Evolutionary conservation across 2,888 invertebrate genomes (phyloP).

Genomic region (Mylabris sibirica): DNA sequence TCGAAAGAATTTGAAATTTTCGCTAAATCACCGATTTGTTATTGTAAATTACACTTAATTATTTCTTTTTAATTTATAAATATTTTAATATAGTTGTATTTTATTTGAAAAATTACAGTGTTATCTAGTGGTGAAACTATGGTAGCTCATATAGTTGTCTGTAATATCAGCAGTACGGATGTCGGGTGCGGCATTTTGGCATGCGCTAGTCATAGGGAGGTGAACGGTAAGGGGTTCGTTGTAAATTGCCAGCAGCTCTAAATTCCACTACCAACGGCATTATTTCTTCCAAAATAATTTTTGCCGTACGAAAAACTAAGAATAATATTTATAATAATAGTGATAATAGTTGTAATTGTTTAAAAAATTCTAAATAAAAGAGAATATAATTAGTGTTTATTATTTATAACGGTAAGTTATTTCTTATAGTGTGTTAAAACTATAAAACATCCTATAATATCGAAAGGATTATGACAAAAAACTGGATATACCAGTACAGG

Average conservation of each 20-base stretch:
- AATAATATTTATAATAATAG: not conserved
- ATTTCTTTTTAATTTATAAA: not conserved
- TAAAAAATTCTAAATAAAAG: not conserved
- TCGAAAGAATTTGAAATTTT: not conserved
- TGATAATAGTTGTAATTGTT: not conserved
- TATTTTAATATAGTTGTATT: not conserved
- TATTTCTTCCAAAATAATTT: slow-evolving; percentile 34
- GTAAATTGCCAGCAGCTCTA: slow-evolving; percentile 39
- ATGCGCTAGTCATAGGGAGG: slow-evolving; percentile 45
- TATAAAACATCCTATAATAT: slow-evolving; percentile 44
- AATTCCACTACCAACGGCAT: slow-evolving; percentile 46
- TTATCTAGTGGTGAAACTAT: not conserved
- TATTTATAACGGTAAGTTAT: slow-evolving; percentile 49
- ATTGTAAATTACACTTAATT: not conserved
- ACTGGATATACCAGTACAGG: slow-evolving; percentile 47
- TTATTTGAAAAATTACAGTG: not conserved
- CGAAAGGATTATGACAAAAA: slow-evolving; percentile 44
- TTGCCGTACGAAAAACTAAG: not conserved
- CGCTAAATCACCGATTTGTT: not conserved
- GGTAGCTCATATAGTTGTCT: slow-evolving; percentile 20
- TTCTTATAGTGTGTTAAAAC: slow-evolving; percentile 48
- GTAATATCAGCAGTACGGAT: slow-evolving; percentile 48
- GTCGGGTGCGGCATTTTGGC: slow-evolving; percentile 54
- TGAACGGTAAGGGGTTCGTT: slow-evolving; percentile 25
- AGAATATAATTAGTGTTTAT: not conserved